Evolutionary conservation across 2,888 invertebrate species (phyloP), one percentile per base, ranked within the genome.

Genomic region (Epicampocera succincta): DNA sequence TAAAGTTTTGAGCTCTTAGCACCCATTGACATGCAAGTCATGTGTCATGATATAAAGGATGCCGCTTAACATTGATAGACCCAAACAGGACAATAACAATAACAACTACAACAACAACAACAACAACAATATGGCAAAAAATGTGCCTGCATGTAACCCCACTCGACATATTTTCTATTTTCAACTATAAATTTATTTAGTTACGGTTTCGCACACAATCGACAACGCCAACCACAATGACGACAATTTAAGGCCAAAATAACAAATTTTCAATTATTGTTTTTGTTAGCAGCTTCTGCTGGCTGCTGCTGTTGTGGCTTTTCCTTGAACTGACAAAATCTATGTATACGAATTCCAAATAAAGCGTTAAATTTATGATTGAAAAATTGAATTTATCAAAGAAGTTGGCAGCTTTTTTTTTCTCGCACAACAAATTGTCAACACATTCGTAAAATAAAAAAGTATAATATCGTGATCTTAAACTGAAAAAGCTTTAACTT

Each of bases 291-390:
- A n/a, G 12, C 42, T 56, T 19, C 42, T 61, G 12, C 0, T 61
- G 4, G 25, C 8, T 40, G 15, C 19, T 52, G 1, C 42, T 29
- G 13, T 19, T 29, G 42, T 29, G 42, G 1, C 46, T 44, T 15
- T 44, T 12, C 25, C 63, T 69, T 40, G 61, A 58, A 40, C 21
- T 72, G 15, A 2, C 17, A 60, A 60, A 78, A 56, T 54, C 44
- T 1, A 33, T 9, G 33, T 44, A n/a, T 38, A 79, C 71, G 78
- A 82, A 86, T 89, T 87, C 86, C 85, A 66, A 87, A 88, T 87
- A 86, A 84, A 86, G 83, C 87, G 87, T 89, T 86, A 89, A 88
- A 88, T 88, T 88, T 88, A 86, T 88, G 87, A 86, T 78, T 87
- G 86, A 87, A 86, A 88, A 88, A 89, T 88, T 88, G 84, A 89